These are phyloP conservation scores for Psilanteris sp. DNA, from an alignment of 1,140 invertebrate genomes.

Conservation along the genomic window DNA sequence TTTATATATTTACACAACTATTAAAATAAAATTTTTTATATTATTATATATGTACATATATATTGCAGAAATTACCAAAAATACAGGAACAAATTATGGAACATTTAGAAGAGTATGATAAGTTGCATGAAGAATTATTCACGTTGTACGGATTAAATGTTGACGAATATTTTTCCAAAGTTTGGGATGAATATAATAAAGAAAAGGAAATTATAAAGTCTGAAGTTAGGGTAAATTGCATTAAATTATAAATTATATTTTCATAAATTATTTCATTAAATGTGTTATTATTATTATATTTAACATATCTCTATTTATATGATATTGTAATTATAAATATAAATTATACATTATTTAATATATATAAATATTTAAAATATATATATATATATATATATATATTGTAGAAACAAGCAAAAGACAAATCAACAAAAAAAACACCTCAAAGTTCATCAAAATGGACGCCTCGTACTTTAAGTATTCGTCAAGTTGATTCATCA, in stretches of 20 bases:
- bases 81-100: constrained; percentile 83
- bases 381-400: not conserved
- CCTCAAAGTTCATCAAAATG: constrained; percentile 69
- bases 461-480: constrained; percentile 64
- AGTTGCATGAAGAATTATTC: constrained; percentile 79
- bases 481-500: constrained; percentile 51
- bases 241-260: too few species aligned
- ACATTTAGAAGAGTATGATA: constrained; percentile 81
- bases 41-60: not conserved
- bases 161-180: constrained; percentile 80
- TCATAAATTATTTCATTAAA: too few species aligned
- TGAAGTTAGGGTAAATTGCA: constrained; percentile 67
- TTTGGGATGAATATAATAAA: constrained; percentile 78
- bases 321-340: too few species aligned
- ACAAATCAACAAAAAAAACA: constrained; percentile 71
- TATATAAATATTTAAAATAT: too few species aligned
- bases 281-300: too few species aligned
- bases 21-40: too few species aligned
- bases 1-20: too few species aligned
- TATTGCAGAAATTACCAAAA: constrained; percentile 81
- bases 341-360: too few species aligned
- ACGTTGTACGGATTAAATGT: constrained; percentile 82
- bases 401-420: constrained; percentile 72
- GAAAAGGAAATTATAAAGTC: constrained; percentile 73
- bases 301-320: too few species aligned